phyloP scores from a whole-genome alignment of 2,113 vertebrate genomes.

The Paradoxurus hermaphroditus region DNA sequence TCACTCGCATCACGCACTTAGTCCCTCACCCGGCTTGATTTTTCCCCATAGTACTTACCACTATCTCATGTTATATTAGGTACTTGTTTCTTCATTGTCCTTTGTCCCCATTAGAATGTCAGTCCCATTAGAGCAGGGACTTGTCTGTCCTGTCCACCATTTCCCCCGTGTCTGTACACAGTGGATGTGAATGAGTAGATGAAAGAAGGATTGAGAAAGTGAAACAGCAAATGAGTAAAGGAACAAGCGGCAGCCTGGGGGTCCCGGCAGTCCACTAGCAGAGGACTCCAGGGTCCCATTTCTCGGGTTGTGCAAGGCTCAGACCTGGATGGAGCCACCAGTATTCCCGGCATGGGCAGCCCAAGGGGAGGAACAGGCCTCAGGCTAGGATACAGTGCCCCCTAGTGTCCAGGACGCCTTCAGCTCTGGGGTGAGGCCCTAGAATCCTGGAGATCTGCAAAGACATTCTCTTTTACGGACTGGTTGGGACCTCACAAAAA shows the following conservation, averaged over 20 bases:
- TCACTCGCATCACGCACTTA: not conserved
- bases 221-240: not conserved
- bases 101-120: not conserved
- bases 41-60: not conserved
- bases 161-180: not conserved
- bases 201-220: not conserved
- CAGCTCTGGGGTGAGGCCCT: not conserved
- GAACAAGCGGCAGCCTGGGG: not conserved
- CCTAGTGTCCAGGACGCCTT: not conserved
- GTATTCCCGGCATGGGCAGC: not conserved
- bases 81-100: not conserved
- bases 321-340: no score
- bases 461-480: not conserved
- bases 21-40: not conserved
- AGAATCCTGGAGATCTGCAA: not conserved
- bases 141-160: not conserved
- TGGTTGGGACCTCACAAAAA: not conserved
- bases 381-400: slow-evolving; percentile 56
- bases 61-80: not conserved
- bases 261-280: not conserved
- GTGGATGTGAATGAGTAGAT: not conserved
- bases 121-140: not conserved
- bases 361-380: rapidly evolving
- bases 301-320: not conserved
- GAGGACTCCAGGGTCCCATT: not conserved